Conservation (phyloP, 2,797 vertebrate genomes). For the Morus bassanus region DNA sequence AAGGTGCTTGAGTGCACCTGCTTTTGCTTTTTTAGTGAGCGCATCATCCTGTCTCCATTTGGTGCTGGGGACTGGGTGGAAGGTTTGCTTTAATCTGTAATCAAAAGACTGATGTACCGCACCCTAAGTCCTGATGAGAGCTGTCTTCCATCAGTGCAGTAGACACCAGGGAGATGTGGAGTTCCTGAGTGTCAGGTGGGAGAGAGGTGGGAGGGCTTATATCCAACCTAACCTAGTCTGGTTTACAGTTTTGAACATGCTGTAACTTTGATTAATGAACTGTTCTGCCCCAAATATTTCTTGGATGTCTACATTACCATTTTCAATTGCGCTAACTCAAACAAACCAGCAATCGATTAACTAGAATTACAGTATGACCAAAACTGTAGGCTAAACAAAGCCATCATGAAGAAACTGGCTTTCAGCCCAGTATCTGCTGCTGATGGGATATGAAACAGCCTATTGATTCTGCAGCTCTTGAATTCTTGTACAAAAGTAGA, state of each 20-base stretch:
- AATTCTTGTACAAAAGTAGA: constrained; percentile 5
- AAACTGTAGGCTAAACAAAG: constrained; percentile 54
- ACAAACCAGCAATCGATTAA: constrained; percentile 60
- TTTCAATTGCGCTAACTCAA: constrained; percentile 63
- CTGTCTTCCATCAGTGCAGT: not conserved
- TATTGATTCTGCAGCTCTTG: constrained; percentile 43
- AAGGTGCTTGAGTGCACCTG: not conserved
- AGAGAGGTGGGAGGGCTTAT: not conserved
- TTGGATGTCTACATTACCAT: constrained; percentile 39
- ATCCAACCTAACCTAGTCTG: not conserved
- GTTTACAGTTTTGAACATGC: not conserved
- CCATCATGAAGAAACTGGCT: constrained; percentile 38
- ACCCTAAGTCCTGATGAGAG: not conserved
- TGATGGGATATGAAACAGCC: constrained; percentile 34
- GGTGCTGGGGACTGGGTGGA: not conserved
- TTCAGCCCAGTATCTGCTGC: constrained; percentile 57
- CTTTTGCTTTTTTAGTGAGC: not conserved
- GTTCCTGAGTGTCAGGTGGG: not conserved
- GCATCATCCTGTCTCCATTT: not conserved
- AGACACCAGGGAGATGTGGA: not conserved
- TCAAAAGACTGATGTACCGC: not conserved
- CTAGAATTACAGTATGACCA: constrained; percentile 14
- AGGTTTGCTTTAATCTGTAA: not conserved
- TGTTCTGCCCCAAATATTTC: constrained; percentile 35
- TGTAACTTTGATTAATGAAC: constrained; percentile 24